phyloP scores from a whole-genome alignment of 1,140 invertebrate genomes.

The Drosophila orosa region DNA sequence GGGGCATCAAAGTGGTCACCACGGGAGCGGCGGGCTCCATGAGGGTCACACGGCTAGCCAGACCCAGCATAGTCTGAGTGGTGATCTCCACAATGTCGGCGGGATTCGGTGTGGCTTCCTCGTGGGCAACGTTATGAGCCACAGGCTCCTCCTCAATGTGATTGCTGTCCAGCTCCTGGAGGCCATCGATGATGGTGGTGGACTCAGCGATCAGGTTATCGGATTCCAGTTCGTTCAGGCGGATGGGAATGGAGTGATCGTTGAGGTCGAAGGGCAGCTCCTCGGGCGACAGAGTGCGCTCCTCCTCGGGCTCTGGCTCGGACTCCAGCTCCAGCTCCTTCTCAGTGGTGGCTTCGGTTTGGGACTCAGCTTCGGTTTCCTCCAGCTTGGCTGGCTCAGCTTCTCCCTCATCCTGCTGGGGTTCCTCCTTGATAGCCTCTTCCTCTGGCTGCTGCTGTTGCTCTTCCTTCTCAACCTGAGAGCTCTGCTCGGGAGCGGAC shows the following conservation, averaged over 20 bases:
- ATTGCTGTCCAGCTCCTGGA: constrained; percentile 58
- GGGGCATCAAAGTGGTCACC: constrained; percentile 71
- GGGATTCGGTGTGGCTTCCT: constrained; percentile 75
- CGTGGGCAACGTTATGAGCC: constrained; percentile 17
- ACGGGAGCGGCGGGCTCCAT: constrained; percentile 84
- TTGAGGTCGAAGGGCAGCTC: constrained; percentile 73
- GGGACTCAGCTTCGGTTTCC: constrained; percentile 18
- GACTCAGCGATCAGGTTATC: constrained; percentile 74
- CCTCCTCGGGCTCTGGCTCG: constrained; percentile 36
- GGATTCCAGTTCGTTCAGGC: constrained; percentile 66
- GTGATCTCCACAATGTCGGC: constrained; percentile 81
- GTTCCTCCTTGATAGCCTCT: constrained; percentile 36
- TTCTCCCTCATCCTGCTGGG: constrained; percentile 3
- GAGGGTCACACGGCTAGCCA: constrained; percentile 84
- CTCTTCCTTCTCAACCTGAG: background rate
- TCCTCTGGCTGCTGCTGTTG: background rate
- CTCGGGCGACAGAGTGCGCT: constrained; percentile 62
- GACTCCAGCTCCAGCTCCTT: constrained; percentile 24
- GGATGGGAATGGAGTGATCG: constrained; percentile 40
- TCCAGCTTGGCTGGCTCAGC: constrained; percentile 1
- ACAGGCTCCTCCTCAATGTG: constrained; percentile 52
- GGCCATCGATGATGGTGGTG: constrained; percentile 61
- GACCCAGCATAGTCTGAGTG: constrained; percentile 79
- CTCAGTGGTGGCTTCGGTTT: constrained; percentile 34
- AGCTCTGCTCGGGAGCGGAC: constrained; percentile 5